These are phyloP conservation scores for Urocitellus parryii DNA, from an alignment of 2,113 vertebrate species.

Conservation along the genomic window DNA sequence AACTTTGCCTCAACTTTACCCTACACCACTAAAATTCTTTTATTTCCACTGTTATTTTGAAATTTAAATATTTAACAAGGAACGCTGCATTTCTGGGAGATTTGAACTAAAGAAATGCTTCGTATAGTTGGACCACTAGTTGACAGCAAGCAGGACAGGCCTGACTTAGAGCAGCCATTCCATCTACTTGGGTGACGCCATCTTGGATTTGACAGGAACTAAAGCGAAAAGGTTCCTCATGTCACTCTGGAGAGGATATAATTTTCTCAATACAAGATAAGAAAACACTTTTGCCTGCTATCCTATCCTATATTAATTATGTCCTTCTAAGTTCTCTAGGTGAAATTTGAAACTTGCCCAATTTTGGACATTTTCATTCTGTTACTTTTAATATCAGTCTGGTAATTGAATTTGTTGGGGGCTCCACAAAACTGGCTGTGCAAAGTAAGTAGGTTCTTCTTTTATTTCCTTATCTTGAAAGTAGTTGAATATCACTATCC, in stretches of 20 bases:
- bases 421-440: neutral
- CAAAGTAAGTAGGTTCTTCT: neutral
- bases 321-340: neutral
- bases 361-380: neutral
- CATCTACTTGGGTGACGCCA: neutral
- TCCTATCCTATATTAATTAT: slow-evolving; percentile 34
- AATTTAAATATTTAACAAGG: neutral
- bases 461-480: neutral
- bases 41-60: neutral
- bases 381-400: neutral
- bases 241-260: neutral
- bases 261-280: neutral
- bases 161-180: neutral
- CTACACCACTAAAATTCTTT: neutral
- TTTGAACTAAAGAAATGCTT: neutral
- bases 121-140: neutral
- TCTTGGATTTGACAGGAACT: neutral
- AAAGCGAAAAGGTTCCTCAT: neutral
- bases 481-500: neutral
- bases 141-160: neutral
- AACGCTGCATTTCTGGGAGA: neutral
- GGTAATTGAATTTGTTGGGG: neutral
- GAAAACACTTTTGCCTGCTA: neutral
- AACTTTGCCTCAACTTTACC: neutral
- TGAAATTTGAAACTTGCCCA: neutral